phyloP scores from a whole-genome alignment of 2,113 vertebrate species.

The Bubalus kerabau region DNA sequence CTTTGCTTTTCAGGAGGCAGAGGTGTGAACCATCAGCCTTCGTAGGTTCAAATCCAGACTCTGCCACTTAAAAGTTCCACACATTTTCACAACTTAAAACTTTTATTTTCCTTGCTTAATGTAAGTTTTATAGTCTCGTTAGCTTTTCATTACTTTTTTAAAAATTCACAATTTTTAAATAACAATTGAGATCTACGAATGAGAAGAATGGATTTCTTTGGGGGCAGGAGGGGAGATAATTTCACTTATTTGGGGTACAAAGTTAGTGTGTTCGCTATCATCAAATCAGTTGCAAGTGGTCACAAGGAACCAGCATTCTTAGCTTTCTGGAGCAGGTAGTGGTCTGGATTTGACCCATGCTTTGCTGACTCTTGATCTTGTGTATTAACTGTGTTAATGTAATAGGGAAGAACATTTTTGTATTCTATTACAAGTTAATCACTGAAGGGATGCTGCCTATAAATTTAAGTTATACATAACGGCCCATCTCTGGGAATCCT shows the following conservation, averaged over 20 bases:
- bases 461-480: background rate
- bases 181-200: background rate
- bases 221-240: background rate
- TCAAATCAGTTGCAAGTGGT: background rate
- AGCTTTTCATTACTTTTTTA: background rate
- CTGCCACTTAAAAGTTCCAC: background rate
- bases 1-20: background rate
- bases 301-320: background rate
- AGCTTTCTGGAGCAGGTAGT: background rate
- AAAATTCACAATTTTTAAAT: background rate
- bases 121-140: background rate
- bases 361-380: background rate
- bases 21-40: background rate
- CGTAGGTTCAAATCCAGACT: background rate
- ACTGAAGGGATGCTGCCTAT: background rate
- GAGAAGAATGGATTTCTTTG: background rate
- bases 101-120: background rate
- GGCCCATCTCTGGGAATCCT: background rate
- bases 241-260: background rate
- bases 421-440: background rate
- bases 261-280: background rate
- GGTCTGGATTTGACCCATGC: background rate
- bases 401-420: background rate
- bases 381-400: background rate
- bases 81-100: background rate